Base-by-base conservation (phyloP, 2,797 vertebrate species). In the Poecile montanus region DNA sequence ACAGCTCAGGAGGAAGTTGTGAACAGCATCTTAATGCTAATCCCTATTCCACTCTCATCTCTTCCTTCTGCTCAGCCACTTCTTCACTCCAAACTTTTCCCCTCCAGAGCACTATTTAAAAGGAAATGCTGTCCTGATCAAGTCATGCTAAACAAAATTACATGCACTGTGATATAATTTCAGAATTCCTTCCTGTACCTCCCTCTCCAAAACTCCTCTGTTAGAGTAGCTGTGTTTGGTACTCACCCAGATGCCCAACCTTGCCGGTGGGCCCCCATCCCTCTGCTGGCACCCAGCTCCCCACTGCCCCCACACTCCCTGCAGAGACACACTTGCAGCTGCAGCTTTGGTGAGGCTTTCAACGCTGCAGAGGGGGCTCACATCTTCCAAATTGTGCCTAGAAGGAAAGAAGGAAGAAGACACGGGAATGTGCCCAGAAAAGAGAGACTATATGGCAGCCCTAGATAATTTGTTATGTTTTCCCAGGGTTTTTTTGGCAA, bases 391-490 rank as follows among this genome's bases (percentile, higher is more conserved):
- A 40, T 25, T 20, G 8, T 48, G n/a, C 45, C 58, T 42, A 8
- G 58, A 78, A 34, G n/a, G 48, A 65, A 74, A 51, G 62, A 44
- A 60, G 51, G 29, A 1, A 1, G 27, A 26, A 79, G 22, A 20
- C 11, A 17, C 9, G 25, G 29, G n/a, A 15, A 18, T 40, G 20
- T 44, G 30, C 29, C 15, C 2, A 4, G 26, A 3, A 2, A 87
- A 82, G 32, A 16, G 32, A 81, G 27, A 11, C 7, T 48, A 1
- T 21, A 21, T 0, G 0, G 40, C 30, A 56, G 36, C 23, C 30
- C 12, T 30, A 75, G 60, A 3, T 47, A 63, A 44, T 27, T 50
- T 44, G 6, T 12, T 42, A 29, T 4, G 11, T 23, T 65, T 73
- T 54, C 76, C 29, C 25, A 34, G 9, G 9, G 4, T 4, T 1